These are phyloP conservation scores for Dynastes grantii DNA, from an alignment of 2,888 invertebrate species.

Conservation along the genomic window DNA sequence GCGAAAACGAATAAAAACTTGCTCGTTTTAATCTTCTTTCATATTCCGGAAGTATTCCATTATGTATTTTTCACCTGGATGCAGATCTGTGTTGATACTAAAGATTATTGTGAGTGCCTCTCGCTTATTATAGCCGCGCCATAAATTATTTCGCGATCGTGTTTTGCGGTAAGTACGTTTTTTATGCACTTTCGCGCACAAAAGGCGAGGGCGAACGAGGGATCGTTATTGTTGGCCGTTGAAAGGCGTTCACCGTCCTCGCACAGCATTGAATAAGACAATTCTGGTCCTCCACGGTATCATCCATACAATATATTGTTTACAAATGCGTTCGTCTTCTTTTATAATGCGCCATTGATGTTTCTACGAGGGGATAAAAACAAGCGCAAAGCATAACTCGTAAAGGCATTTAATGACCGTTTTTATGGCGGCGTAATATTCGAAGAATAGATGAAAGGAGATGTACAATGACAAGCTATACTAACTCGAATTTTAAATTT, in stretches of 20 bases:
- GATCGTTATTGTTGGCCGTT: conserved; percentile 37
- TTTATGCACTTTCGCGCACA: conserved; percentile 36
- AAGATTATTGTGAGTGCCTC: not conserved
- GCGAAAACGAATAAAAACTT: too few relatives aligned
- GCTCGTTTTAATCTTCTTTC: too few relatives aligned
- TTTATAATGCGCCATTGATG: conserved; percentile 32
- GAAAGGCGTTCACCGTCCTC: conserved; percentile 12
- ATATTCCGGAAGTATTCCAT: too few relatives aligned
- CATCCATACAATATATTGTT: conserved; percentile 40
- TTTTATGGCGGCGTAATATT: conserved; percentile 20
- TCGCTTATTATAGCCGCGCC: not conserved
- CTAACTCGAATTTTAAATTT: not conserved
- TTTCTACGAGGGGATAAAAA: conserved; percentile 14
- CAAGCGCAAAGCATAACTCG: not conserved
- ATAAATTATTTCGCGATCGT: conserved; percentile 40
- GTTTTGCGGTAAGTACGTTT: conserved; percentile 32
- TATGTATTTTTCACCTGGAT: not conserved
- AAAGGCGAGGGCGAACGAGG: conserved; percentile 26
- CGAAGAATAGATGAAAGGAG: not conserved
- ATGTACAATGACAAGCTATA: not conserved
- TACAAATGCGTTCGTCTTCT: conserved; percentile 34
- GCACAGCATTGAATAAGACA: conserved; percentile 39
- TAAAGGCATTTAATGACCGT: conserved; percentile 28
- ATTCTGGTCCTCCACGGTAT: conserved; percentile 19
- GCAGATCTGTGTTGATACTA: conserved; percentile 10